These are phyloP conservation scores for Yponomeuta sedellus DNA, from an alignment of 2,888 invertebrate genomes.

Conservation along the genomic window DNA sequence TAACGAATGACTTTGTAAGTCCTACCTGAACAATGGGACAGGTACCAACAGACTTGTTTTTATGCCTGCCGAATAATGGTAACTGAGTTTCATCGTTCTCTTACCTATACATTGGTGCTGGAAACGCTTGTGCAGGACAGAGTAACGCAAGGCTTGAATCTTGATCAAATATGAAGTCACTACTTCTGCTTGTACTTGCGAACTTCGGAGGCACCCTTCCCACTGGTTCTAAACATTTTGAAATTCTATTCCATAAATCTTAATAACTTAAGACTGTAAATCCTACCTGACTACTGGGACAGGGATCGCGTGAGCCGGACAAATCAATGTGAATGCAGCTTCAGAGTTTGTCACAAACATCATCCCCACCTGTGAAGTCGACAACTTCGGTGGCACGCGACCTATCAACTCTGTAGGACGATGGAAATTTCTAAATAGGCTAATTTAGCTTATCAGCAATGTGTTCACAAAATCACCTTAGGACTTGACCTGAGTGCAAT, in stretches of 20 bases:
- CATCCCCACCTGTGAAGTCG: conserved; percentile 65
- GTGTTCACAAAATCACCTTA: background rate
- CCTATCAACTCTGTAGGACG: conserved; percentile 63
- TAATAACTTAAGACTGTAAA: too few species aligned
- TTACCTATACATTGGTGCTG: conserved; percentile 84
- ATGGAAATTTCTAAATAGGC: conserved; percentile 23
- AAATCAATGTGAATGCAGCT: conserved; percentile 76
- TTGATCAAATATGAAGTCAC: conserved; percentile 43
- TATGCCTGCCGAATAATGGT: conserved; percentile 31
- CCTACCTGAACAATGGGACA: conserved; percentile 67
- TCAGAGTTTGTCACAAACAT: conserved; percentile 76
- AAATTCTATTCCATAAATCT: conserved; percentile 4
- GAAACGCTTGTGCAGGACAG: conserved; percentile 84
- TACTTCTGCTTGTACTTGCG: conserved; percentile 33
- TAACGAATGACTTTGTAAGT: too few species aligned
- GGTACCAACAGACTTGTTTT: conserved; percentile 72
- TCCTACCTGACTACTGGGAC: conserved; percentile 67
- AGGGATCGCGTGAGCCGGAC: conserved; percentile 82
- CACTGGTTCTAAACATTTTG: conserved; percentile 51
- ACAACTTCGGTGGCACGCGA: conserved; percentile 62
- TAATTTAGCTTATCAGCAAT: background rate
- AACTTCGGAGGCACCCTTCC: conserved; percentile 65
- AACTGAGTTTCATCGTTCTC: conserved; percentile 46
- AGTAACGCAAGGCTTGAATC: conserved; percentile 43
- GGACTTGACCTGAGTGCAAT: background rate